Base-by-base conservation (phyloP, 2,888 invertebrate genomes). In the Caenorhabditis imperialis region DNA sequence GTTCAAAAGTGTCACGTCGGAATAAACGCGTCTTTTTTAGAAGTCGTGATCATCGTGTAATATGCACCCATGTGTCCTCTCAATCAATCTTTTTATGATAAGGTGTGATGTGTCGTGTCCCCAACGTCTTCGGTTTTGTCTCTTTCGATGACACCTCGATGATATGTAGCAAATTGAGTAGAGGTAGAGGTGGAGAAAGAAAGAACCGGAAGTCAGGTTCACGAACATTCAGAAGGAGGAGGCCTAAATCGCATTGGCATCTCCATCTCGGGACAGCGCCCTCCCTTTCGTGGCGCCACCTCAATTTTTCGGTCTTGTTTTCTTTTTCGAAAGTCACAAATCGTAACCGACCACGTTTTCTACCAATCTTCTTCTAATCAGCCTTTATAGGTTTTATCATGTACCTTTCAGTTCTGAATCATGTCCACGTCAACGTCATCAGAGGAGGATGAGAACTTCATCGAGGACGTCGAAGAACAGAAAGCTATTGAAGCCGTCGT, bases 361-460 rank as follows among this genome's bases (percentile, higher is more conserved):
- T n/a, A n/a, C n/a, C n/a, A n/a, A n/a, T n/a, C n/a, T n/a, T n/a
- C n/a, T n/a, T 30, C 30, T 30, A 30, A 30, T 30, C n/a, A n/a
- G n/a, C n/a, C n/a, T n/a, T n/a, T n/a, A n/a, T n/a, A n/a, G n/a
- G n/a, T n/a, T n/a, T n/a, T n/a, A 22, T 35, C 30, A n/a, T 8
- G 16, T 48, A 25, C 23, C 30, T 33, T 58, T 27, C 50, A 14
- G 14, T n/a, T n/a, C 2, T 23, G 30, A 27, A 40, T 5, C 44
- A 65, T 65, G 55, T 38, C 54, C 16, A 40, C 57, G 3, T 40
- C 72, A 2, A 35, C 63, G 14, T 40, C 58, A 5, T 54, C 58
- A 6, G 61, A 61, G 16, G 72, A 72, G 23, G 72, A 72, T 22
- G 72, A 72, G 14, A 47, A 40, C 14, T 60, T 72, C 20, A 51